These are phyloP conservation scores for Helobdella robusta DNA, from an alignment of 2,888 invertebrate species.

Conservation along the genomic window DNA sequence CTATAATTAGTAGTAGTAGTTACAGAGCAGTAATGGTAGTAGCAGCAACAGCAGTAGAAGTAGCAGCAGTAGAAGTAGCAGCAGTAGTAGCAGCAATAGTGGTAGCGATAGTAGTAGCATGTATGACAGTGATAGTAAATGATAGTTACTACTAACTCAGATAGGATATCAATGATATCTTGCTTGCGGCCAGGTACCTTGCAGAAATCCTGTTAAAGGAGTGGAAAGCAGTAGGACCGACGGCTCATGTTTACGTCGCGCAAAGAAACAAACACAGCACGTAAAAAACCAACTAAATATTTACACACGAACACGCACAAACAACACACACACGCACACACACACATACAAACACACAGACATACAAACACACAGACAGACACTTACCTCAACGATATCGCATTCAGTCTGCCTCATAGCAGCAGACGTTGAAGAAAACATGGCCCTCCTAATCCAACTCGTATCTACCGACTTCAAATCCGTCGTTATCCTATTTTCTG, in stretches of 20 bases:
- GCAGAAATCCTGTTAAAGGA: too few relatives aligned
- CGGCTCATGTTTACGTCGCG: too few relatives aligned
- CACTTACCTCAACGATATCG: slow-evolving; percentile 74
- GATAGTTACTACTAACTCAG: slow-evolving; percentile 65
- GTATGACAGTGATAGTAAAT: not conserved
- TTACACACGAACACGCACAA: too few relatives aligned
- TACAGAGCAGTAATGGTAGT: not conserved
- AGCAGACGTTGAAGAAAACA: slow-evolving; percentile 82
- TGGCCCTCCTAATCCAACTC: slow-evolving; percentile 79
- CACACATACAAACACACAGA: too few relatives aligned
- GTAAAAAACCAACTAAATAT: too few relatives aligned
- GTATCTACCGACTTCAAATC: slow-evolving; percentile 59
- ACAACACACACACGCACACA: too few relatives aligned
- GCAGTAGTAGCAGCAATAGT: not conserved
- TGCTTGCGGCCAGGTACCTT: slow-evolving; percentile 56
- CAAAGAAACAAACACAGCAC: too few relatives aligned
- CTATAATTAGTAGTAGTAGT: too few relatives aligned
- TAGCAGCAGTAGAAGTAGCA: not conserved
- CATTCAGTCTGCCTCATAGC: slow-evolving; percentile 80
- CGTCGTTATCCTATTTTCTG: slow-evolving; percentile 9
- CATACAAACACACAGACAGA: too few relatives aligned
- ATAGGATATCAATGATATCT: slow-evolving; percentile 71
- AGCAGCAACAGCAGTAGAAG: not conserved
- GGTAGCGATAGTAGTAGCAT: not conserved
- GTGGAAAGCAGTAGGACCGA: too few relatives aligned